phyloP scores from a whole-genome alignment of 2,113 vertebrate genomes.

The Chunga burmeisteri region DNA sequence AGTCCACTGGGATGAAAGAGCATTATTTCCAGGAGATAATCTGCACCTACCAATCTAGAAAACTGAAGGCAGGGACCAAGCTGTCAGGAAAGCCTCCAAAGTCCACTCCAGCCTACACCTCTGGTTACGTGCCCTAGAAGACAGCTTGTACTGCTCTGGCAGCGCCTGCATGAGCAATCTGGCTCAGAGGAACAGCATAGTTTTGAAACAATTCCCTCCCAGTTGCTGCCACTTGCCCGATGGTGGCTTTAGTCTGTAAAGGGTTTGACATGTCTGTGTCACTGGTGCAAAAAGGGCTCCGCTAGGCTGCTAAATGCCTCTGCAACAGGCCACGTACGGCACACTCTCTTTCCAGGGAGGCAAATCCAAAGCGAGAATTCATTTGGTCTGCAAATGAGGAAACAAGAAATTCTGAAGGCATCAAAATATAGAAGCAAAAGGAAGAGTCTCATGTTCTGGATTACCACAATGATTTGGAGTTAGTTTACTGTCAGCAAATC shows the following conservation, averaged over 20 bases:
- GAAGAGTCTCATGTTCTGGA: neutral
- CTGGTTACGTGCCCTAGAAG: neutral
- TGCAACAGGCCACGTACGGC: neutral
- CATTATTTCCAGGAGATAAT: neutral
- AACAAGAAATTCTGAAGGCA: neutral
- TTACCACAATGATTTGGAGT: neutral
- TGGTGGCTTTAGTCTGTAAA: neutral
- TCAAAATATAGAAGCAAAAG: neutral
- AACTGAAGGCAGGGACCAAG: neutral
- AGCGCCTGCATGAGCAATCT: neutral
- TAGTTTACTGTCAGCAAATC: conserved; percentile 11
- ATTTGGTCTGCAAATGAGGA: neutral
- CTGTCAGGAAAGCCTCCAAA: neutral
- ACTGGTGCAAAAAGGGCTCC: neutral
- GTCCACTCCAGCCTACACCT: neutral
- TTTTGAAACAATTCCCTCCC: neutral
- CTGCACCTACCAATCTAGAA: neutral
- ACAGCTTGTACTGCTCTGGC: neutral
- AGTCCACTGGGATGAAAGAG: neutral
- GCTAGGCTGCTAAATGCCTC: neutral
- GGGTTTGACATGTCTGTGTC: neutral
- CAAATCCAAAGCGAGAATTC: neutral
- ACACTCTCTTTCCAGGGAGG: neutral
- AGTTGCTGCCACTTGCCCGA: neutral
- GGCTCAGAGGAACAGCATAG: neutral